Conservation (phyloP, 2,113 vertebrate species). For the Solea senegalensis region DNA sequence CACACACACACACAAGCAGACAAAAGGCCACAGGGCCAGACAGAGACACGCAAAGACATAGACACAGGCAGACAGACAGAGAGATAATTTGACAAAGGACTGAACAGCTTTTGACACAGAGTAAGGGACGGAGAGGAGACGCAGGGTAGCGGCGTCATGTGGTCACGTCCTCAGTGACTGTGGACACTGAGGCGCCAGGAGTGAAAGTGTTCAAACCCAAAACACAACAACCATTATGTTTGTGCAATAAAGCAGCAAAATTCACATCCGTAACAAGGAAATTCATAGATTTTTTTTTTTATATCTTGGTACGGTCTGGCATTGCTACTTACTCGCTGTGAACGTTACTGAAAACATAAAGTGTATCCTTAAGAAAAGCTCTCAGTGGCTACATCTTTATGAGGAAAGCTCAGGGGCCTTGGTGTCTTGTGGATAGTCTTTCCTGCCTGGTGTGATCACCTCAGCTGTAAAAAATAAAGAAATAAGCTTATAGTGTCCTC, state of each 20-base stretch:
- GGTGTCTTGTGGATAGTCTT: too few species aligned
- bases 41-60: slow-evolving; percentile 66
- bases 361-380: too few species aligned
- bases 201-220: not conserved
- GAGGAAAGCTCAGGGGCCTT: too few species aligned
- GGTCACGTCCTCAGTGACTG: slow-evolving; percentile 20
- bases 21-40: slow-evolving; percentile 58
- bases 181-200: slow-evolving; percentile 7
- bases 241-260: not conserved
- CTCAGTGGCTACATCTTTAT: too few species aligned
- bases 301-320: too few species aligned
- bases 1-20: slow-evolving; percentile 59
- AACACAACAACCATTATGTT: slow-evolving; percentile 15
- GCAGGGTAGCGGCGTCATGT: slow-evolving; percentile 16
- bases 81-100: slow-evolving; percentile 74
- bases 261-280: too few species aligned
- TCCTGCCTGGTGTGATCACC: too few species aligned
- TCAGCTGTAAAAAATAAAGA: too few species aligned
- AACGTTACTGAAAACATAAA: too few species aligned
- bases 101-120: slow-evolving; percentile 62
- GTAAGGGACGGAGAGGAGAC: slow-evolving; percentile 54
- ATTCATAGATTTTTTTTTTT: too few species aligned
- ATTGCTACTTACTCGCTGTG: too few species aligned
- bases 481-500: too few species aligned
- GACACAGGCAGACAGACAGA: slow-evolving; percentile 76